Base-by-base conservation (phyloP, 2,888 invertebrate genomes). In the Agrochola macilenta region DNA sequence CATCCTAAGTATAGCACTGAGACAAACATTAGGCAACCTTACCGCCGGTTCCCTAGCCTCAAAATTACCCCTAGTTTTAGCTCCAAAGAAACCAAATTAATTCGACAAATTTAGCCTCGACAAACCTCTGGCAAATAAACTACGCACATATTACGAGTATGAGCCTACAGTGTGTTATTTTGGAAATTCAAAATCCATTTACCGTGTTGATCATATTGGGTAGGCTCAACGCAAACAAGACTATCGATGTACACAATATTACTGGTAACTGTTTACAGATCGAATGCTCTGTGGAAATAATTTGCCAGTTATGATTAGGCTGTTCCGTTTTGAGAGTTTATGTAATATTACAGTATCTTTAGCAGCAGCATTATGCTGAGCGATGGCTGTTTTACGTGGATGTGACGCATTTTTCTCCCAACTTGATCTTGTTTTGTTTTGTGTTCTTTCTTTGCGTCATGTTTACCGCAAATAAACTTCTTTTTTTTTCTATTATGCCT, bases 161-260 rank as follows among this genome's bases (percentile, higher is more conserved):
- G 69, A 70, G 65, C n/a, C 5, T 43, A 52, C 12, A 58, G 30
- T 35, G 52, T 79, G 76, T 79, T 76, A 80, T 82, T 81, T 83
- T 68, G 68, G 69, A 72, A 77, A 73, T 78, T 75, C 76, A 61
- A 88, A 85, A 79, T 82, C 69, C 73, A 87, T 87, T 86, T 79
- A 79, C 71, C 54, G 43, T 63, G 2, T 35, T 49, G 49, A 69
- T 78, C 72, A 69, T 84, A 84, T 78, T 82, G 69, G 74, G 73
- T 75, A 75, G 82, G 76, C 74, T 46, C n/a, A 68, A 74, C 63
- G 72, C 74, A 86, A 87, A 87, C 84, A 88, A 39, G 57, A 12
- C 65, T 49, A 63, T 74, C 79, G 57, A 43, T 78, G 81, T 75
- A 77, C 73, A 72, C 78, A 81, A 73, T 77, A 87, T 83, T 74